These are phyloP conservation scores for Eutolmus rufibarbis DNA, from an alignment of 2,888 invertebrate species.

Conservation along the genomic window DNA sequence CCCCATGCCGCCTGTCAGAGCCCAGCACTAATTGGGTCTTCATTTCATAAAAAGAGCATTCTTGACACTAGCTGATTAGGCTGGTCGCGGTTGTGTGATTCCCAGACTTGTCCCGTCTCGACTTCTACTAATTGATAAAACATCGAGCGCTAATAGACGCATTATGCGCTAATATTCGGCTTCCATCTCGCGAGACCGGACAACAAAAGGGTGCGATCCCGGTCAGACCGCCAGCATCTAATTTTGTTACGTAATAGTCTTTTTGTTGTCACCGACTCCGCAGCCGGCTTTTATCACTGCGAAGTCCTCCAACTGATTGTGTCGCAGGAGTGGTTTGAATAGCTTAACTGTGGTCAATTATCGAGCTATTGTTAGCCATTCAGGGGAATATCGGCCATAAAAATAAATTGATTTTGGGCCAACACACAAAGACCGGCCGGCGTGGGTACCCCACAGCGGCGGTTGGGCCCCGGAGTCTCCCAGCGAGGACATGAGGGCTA, in stretches of 20 bases:
- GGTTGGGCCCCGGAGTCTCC: background rate
- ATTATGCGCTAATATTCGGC: background rate
- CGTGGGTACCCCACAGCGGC: background rate
- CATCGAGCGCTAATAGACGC: background rate
- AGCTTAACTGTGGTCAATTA: constrained; percentile 36
- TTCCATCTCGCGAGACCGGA: background rate
- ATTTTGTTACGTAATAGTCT: constrained; percentile 20
- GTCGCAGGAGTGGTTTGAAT: constrained; percentile 12
- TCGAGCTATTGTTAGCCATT: constrained; percentile 13
- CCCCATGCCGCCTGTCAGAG: background rate
- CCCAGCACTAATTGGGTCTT: background rate
- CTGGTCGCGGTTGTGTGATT: background rate
- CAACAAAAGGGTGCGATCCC: constrained; percentile 5
- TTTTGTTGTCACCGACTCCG: background rate
- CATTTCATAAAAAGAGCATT: background rate
- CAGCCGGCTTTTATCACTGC: background rate
- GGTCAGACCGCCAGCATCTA: background rate
- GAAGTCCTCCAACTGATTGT: constrained; percentile 15
- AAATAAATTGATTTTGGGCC: constrained; percentile 34
- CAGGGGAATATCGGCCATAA: constrained; percentile 29
- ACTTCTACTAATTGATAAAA: background rate
- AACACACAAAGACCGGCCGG: background rate
- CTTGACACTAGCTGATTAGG: background rate
- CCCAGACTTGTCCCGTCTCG: background rate
- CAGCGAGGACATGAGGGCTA: constrained; percentile 13